These are phyloP conservation scores for Leptinotarsa lineolata DNA, from an alignment of 1,140 invertebrate genomes.

Conservation along the genomic window DNA sequence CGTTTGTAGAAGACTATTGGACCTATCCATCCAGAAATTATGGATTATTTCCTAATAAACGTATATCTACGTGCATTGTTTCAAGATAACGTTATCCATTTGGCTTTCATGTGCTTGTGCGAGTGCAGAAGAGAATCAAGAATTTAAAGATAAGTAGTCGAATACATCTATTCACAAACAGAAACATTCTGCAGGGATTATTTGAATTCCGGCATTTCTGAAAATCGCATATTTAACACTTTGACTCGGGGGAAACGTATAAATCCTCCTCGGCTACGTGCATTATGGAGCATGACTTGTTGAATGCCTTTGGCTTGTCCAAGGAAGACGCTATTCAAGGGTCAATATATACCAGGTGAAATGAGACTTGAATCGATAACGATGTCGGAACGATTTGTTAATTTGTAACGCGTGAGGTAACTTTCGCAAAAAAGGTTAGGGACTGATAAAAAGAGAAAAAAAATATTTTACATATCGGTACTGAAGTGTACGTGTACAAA, in stretches of 20 bases:
- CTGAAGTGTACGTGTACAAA: too few species aligned
- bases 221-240: slow-evolving; percentile 13
- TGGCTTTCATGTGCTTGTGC: neutral
- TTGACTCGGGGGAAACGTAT: slow-evolving; percentile 10
- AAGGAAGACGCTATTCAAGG: neutral
- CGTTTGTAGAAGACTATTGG: too few species aligned
- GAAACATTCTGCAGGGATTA: slow-evolving; percentile 9
- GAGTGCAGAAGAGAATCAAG: neutral
- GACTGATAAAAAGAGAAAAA: too few species aligned
- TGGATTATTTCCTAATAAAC: too few species aligned
- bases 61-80: too few species aligned
- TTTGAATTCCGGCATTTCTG: slow-evolving; percentile 15
- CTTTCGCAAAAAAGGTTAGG: too few species aligned
- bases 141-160: neutral
- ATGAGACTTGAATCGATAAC: neutral
- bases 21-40: too few species aligned
- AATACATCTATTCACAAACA: slow-evolving; percentile 12
- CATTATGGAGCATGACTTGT: slow-evolving; percentile 21
- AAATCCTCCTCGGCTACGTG: slow-evolving; percentile 6
- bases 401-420: neutral
- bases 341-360: neutral
- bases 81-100: too few species aligned
- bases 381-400: neutral
- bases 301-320: neutral
- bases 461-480: too few species aligned